Conservation (phyloP, 2,113 vertebrate genomes). For the Poeciliopsis prolifica region DNA sequence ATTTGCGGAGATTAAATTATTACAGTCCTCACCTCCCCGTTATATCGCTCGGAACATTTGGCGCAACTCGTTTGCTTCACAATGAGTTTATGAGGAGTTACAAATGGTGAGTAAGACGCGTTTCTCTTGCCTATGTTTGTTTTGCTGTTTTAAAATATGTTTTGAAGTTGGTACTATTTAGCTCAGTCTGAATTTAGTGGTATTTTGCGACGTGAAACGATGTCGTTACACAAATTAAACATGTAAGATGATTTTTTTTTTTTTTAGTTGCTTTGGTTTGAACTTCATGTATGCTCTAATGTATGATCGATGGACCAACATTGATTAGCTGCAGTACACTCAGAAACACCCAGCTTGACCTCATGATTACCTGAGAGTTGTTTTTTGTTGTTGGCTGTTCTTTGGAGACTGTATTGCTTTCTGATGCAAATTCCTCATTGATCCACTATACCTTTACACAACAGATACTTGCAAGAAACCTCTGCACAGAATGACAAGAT, state of each 20-base stretch:
- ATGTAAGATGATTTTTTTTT: background rate
- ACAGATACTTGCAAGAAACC: background rate
- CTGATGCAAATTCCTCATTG: background rate
- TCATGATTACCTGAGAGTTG: no score
- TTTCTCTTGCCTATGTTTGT: background rate
- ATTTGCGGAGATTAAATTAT: background rate
- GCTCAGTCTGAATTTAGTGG: background rate
- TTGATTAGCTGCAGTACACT: no score
- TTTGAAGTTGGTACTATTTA: no score
- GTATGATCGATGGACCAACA: background rate
- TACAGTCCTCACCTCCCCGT: background rate
- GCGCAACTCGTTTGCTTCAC: background rate
- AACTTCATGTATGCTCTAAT: background rate
- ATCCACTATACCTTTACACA: background rate
- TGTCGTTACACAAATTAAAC: background rate
- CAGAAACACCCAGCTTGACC: no score
- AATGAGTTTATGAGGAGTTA: conserved; percentile 18
- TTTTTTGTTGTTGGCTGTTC: no score
- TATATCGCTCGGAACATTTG: background rate
- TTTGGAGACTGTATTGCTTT: background rate
- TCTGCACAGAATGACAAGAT: conserved; percentile 38
- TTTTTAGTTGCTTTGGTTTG: background rate
- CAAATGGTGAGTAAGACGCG: conserved; percentile 46
- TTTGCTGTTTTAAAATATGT: background rate
- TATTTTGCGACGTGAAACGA: background rate